These are phyloP conservation scores for Takifugu flavidus DNA, from an alignment of 2,113 vertebrate species.

Conservation along the genomic window DNA sequence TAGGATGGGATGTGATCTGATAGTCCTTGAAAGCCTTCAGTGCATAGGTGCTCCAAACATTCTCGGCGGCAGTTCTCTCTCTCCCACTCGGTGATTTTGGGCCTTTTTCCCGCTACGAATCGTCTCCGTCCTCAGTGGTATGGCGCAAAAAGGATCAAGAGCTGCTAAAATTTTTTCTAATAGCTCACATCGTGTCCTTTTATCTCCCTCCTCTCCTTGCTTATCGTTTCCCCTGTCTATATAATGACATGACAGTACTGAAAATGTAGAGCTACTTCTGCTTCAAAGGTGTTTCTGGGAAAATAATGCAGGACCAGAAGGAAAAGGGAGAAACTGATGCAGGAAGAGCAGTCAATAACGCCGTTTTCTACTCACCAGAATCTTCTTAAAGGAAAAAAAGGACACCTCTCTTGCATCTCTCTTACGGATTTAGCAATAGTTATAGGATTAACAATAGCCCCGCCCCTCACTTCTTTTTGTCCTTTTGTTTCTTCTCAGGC, in stretches of 20 bases:
- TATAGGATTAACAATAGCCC: conserved; percentile 60
- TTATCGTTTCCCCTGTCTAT: conserved; percentile 46
- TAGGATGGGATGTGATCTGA: conserved; percentile 44
- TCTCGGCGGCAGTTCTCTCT: conserved; percentile 34
- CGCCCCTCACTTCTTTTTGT: conserved; percentile 89
- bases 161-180: conserved; percentile 63
- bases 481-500: conserved; percentile 91
- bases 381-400: conserved; percentile 75
- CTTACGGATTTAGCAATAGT: conserved; percentile 62
- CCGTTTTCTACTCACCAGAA: conserved; percentile 70
- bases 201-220: conserved; percentile 42
- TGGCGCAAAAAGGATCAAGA: conserved; percentile 79
- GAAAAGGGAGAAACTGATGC: conserved; percentile 72
- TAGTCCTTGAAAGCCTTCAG: conserved; percentile 55
- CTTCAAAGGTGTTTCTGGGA: conserved; percentile 71
- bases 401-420: conserved; percentile 69
- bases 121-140: conserved; percentile 73
- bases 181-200: conserved; percentile 74
- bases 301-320: conserved; percentile 65
- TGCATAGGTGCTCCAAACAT: conserved; percentile 49
- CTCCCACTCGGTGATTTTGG: conserved; percentile 9
- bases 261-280: conserved; percentile 70
- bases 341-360: conserved; percentile 71
- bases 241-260: conserved; percentile 63
- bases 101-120: conserved; percentile 25